Evolutionary conservation across 2,888 invertebrate genomes (phyloP).

Genomic region (Cheilosia scutellata): DNA sequence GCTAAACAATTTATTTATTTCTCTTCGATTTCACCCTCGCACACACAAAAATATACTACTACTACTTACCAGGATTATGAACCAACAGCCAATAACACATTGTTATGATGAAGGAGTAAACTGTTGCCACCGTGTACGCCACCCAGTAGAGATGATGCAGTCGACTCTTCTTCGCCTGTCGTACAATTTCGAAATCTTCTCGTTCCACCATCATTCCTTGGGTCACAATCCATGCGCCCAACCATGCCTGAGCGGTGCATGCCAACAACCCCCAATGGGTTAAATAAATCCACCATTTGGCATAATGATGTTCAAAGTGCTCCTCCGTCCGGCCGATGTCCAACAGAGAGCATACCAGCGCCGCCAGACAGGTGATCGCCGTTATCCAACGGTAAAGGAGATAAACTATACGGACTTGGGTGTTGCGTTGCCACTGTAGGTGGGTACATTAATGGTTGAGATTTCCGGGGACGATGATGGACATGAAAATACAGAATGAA

Average conservation of each 20-base stretch:
- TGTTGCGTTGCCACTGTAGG: constrained; percentile 84
- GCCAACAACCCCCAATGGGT: constrained; percentile 84
- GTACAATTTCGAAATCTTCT: constrained; percentile 84
- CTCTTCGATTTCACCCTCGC: background rate
- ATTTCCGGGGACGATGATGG: constrained; percentile 17
- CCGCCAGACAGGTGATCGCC: constrained; percentile 84
- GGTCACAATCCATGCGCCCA: constrained; percentile 84
- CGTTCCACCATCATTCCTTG: constrained; percentile 85
- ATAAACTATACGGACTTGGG: constrained; percentile 84
- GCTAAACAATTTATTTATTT: background rate
- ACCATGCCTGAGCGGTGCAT: constrained; percentile 84
- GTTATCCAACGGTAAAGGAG: constrained; percentile 84
- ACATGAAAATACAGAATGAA: constrained; percentile 40
- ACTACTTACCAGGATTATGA: constrained; percentile 87
- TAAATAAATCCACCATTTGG: constrained; percentile 84
- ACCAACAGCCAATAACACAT: constrained; percentile 86
- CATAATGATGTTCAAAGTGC: constrained; percentile 84
- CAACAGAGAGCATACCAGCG: constrained; percentile 83
- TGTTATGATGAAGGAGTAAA: constrained; percentile 84
- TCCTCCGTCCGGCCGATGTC: constrained; percentile 84
- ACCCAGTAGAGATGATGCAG: constrained; percentile 84
- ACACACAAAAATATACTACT: background rate
- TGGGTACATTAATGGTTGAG: constrained; percentile 33
- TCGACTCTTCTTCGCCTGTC: constrained; percentile 83
- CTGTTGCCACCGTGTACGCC: constrained; percentile 84